Base-by-base conservation (phyloP, 2,113 vertebrate genomes). In the Felis catus region DNA sequence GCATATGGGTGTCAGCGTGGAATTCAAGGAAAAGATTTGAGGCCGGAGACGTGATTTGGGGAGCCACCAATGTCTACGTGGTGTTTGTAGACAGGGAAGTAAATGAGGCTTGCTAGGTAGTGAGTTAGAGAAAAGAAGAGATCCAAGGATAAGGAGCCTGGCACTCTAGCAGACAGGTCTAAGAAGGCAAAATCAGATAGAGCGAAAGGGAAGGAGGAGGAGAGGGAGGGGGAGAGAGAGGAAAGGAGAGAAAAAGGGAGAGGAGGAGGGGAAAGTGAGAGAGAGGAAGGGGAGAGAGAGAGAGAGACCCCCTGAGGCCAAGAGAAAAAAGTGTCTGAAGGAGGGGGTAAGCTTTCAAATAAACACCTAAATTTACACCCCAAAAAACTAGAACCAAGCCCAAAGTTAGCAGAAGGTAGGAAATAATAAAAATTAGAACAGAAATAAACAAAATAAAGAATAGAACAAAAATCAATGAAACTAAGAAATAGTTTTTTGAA, bases 261-360 rank as follows among this genome's bases (percentile, higher is more conserved):
- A 7, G 1, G 4, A 5, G 18, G 1, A 6, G 4, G 9, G 33
- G n/a, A 14, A 8, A 4, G 16, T 1, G 27, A 61, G 27, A 11
- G 27, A 33, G 39, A 23, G 9, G 55, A 27, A 41, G 31, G 31
- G 21, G 31, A 19, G 12, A 8, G 29, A 45, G 14, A 58, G 33
- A 81, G 25, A 71, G 27, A 45, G 70, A 87, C 29, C 33, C 36
- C 39, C 45, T 86, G 36, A 55, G 45, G n/a, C 58, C 86, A 87
- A 73, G 89, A 51, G 27, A 45, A 53, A 58, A 71, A 65, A 33
- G 18, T 31, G 23, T 66, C n/a, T 76, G n/a, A 73, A 79, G 6
- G 51, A 83, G 41, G 3, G 39, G 61, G 1, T 76, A 39, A 19
- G 78, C 78, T 33, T 71, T 89, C 79, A 68, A 63, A 68, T 89